Percentiles rank a stretch among this genome's conserved stretches.
These are phyloP conservation scores for Polyommatus iphigenia DNA, from an alignment of 2,888 invertebrate species.

Conservation along the genomic window DNA sequence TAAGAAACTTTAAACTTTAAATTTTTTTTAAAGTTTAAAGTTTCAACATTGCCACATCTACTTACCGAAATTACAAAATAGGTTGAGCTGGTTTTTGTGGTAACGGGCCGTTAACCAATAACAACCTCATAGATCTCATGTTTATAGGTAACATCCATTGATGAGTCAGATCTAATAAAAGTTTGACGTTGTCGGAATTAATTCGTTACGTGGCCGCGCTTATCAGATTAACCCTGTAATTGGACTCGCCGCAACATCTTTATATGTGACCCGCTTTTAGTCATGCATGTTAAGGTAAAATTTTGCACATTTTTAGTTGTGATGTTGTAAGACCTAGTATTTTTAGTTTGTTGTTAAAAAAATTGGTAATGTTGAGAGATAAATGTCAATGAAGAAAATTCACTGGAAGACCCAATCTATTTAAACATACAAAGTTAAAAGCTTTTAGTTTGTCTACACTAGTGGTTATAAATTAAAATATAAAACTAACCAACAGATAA, in stretches of 20 bases:
- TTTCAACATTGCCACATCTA: no score
- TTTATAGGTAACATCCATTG: conserved; percentile 71
- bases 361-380: background rate
- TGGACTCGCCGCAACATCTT: conserved; percentile 25
- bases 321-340: background rate
- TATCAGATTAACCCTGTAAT: conserved; percentile 45
- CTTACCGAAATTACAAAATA: background rate
- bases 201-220: conserved; percentile 50
- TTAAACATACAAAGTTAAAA: background rate
- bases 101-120: background rate
- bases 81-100: background rate
- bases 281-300: background rate
- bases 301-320: background rate
- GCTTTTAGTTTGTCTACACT: background rate
- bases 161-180: conserved; percentile 57
- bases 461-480: conserved; percentile 1
- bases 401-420: background rate
- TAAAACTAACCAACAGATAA: background rate
- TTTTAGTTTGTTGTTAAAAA: background rate
- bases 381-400: background rate
- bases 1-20: no score
- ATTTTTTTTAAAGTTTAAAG: no score
- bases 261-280: conserved; percentile 21
- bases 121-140: conserved; percentile 42
- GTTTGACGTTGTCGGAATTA: conserved; percentile 51